These are phyloP conservation scores for Amphimallon solstitiale DNA, from an alignment of 2,888 invertebrate species.

Conservation along the genomic window DNA sequence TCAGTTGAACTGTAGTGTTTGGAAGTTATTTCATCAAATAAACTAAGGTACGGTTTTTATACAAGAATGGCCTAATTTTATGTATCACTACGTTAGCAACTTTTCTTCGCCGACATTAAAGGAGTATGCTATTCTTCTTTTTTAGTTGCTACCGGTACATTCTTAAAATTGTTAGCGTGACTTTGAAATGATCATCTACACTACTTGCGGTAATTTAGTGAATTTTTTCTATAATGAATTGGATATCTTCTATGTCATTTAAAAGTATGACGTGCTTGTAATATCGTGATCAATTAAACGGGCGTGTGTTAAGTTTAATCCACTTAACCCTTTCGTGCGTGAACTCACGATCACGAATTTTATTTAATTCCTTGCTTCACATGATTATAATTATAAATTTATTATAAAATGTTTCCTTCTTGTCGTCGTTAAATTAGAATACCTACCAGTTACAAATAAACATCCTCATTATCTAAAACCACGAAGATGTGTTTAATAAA, in stretches of 20 bases:
- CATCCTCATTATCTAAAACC: too few species aligned
- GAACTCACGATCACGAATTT: slow-evolving; percentile 47
- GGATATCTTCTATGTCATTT: slow-evolving; percentile 26
- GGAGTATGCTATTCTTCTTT: too few species aligned
- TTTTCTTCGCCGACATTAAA: too few species aligned
- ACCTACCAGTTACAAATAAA: neutral
- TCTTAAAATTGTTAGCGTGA: neutral
- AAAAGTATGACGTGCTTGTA: slow-evolving; percentile 40
- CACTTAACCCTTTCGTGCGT: slow-evolving; percentile 48
- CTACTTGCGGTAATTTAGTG: too few species aligned
- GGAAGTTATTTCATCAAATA: too few species aligned
- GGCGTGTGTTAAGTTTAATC: slow-evolving; percentile 47
- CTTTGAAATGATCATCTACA: too few species aligned
- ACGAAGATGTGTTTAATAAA: too few species aligned
- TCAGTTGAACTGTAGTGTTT: too few species aligned
- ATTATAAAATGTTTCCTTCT: slow-evolving; percentile 36
- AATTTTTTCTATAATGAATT: neutral
- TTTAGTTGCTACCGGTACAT: neutral
- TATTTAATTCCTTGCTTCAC: slow-evolving; percentile 37
- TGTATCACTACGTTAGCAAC: too few species aligned
- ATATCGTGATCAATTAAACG: slow-evolving; percentile 47
- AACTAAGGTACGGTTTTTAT: too few species aligned
- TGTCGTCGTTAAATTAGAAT: slow-evolving; percentile 37
- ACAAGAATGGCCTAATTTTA: too few species aligned
- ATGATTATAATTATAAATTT: slow-evolving; percentile 39